phyloP scores from a whole-genome alignment of 23 tunicate species.

The Pegea sp. region DNA sequence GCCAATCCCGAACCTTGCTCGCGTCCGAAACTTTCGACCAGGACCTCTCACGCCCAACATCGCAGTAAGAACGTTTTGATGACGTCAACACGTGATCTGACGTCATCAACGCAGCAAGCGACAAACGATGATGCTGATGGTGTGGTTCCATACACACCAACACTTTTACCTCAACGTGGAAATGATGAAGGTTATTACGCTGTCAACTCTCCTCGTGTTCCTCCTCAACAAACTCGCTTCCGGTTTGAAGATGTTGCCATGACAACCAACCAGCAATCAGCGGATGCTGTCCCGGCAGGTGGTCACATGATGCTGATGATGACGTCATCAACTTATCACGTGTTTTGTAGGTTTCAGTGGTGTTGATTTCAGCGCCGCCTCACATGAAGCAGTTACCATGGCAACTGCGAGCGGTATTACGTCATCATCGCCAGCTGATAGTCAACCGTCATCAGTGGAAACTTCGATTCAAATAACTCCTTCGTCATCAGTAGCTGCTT shows the following conservation, averaged over 20 bases:
- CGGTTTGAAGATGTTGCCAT: constrained; percentile 60
- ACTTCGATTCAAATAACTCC: no score
- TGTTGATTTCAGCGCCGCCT: no score
- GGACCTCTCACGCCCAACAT: constrained; percentile 71
- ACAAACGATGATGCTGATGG: constrained; percentile 67
- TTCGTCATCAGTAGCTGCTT: no score
- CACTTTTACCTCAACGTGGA: constrained; percentile 27
- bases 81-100: not conserved
- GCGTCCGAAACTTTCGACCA: constrained; percentile 3
- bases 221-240: constrained; percentile 40
- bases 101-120: no score
- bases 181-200: constrained; percentile 57
- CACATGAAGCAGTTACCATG: no score
- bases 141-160: constrained; percentile 82
- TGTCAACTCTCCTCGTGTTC: constrained; percentile 66
- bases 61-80: constrained; percentile 8
- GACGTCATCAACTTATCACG: no score
- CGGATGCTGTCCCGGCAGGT: constrained; percentile 34
- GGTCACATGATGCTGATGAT: no score
- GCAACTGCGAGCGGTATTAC: no score
- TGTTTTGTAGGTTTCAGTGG: no score
- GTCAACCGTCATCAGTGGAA: no score
- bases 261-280: constrained; percentile 8
- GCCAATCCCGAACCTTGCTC: constrained; percentile 6
- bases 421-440: no score